Percentiles rank a stretch among this genome's conserved stretches.
Conservation (phyloP, 2,113 vertebrate species). For the Collichthys lucidus region DNA sequence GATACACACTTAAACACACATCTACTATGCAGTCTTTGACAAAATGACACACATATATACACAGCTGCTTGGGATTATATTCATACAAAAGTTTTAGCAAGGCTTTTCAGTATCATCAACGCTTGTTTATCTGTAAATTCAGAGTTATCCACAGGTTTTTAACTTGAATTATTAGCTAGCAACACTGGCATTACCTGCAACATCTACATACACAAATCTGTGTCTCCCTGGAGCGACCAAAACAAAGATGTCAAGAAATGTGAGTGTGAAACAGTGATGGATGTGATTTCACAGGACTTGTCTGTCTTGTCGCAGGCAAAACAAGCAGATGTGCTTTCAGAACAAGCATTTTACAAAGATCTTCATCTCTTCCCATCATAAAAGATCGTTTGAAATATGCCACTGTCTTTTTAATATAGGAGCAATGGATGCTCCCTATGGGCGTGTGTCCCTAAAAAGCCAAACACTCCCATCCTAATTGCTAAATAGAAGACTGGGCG, state of each 20-base stretch:
- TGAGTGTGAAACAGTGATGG: constrained; percentile 54
- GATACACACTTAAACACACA: constrained; percentile 27
- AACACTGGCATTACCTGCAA: constrained; percentile 2
- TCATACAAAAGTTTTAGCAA: constrained; percentile 1
- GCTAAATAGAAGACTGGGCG: constrained; percentile 40
- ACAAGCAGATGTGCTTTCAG: constrained; percentile 66
- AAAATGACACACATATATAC: constrained; percentile 5
- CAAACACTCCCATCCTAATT: constrained; percentile 62
- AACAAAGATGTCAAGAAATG: constrained; percentile 70
- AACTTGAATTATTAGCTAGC: not conserved
- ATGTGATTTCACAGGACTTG: constrained; percentile 58
- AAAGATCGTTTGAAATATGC: constrained; percentile 54
- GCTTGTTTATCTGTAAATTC: not conserved
- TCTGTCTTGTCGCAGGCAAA: constrained; percentile 56
- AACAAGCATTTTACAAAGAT: constrained; percentile 41
- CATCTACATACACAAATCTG: constrained; percentile 57
- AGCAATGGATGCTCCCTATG: constrained; percentile 27
- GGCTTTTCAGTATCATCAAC: not conserved
- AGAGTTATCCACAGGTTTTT: not conserved
- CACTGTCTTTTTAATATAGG: constrained; percentile 33
- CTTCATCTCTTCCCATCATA: constrained; percentile 55
- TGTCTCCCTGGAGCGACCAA: constrained; percentile 49
- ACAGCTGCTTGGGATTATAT: not conserved
- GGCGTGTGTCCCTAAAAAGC: constrained; percentile 51
- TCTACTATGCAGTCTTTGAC: constrained; percentile 12